Evolutionary conservation across 2,113 vertebrate species (phyloP).

Genomic region (Desmodus rotundus): DNA sequence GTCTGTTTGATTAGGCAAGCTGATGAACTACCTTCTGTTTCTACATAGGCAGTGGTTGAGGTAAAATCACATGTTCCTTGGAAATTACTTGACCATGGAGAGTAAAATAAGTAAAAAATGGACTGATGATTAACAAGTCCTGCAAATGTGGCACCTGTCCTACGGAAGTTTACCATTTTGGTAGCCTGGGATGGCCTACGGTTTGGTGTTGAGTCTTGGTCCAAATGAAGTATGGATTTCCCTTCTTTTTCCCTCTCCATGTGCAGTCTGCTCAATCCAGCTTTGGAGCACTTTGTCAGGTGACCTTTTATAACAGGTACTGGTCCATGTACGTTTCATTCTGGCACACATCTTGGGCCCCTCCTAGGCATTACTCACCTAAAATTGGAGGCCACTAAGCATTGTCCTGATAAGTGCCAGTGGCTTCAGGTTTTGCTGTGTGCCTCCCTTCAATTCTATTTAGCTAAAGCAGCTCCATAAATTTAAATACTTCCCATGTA

Average conservation of each 20-base stretch:
- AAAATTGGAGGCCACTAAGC: background rate
- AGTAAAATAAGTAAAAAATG: background rate
- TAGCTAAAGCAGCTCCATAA: background rate
- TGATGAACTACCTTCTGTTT: constrained; percentile 25
- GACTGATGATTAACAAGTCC: background rate
- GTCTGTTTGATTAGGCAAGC: background rate
- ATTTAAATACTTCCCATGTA: background rate
- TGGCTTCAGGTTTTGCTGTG: background rate
- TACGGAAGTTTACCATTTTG: background rate
- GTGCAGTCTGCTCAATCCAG: background rate
- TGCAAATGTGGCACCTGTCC: background rate
- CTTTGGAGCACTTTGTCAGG: background rate
- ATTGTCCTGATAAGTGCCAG: background rate
- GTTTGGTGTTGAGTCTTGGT: background rate
- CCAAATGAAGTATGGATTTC: background rate
- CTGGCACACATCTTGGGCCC: background rate
- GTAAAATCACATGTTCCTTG: background rate
- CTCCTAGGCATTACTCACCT: background rate
- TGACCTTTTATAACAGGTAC: background rate
- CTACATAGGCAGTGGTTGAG: background rate
- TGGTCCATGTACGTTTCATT: background rate
- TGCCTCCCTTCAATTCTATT: background rate
- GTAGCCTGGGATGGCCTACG: background rate
- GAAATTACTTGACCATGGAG: background rate
- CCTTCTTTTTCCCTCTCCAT: background rate